Percentiles rank a stretch among this genome's conserved stretches.
These are phyloP conservation scores for Priocnemis perturbator DNA, from an alignment of 2,888 invertebrate species.

Conservation along the genomic window DNA sequence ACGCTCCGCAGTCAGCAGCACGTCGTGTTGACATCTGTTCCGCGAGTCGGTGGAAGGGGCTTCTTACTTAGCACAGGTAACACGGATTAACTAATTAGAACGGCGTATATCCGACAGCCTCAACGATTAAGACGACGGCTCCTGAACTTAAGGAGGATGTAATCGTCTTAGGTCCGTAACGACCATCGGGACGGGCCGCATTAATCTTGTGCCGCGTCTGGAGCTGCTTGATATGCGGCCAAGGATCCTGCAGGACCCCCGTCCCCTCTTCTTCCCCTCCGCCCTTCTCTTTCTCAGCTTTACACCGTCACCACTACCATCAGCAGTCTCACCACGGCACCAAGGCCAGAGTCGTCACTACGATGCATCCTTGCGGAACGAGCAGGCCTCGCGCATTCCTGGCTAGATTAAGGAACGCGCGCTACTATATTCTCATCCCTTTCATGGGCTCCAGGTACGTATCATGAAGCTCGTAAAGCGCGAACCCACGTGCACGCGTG, in stretches of 20 bases:
- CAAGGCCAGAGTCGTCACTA: constrained; percentile 19
- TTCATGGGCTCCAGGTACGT: constrained; percentile 7
- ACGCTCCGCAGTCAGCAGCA: too few relatives aligned
- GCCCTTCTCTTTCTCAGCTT: neutral
- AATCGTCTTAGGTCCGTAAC: constrained; percentile 66
- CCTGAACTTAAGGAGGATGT: constrained; percentile 64
- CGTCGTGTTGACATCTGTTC: neutral
- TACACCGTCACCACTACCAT: constrained; percentile 16
- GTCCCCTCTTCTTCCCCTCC: neutral
- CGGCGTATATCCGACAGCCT: constrained; percentile 54
- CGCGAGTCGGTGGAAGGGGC: constrained; percentile 4
- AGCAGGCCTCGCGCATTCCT: constrained; percentile 32
- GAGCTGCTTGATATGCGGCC: constrained; percentile 64
- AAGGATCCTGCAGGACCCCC: constrained; percentile 43
- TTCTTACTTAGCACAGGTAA: constrained; percentile 26
- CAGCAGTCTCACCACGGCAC: constrained; percentile 19
- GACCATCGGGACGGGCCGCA: constrained; percentile 61
- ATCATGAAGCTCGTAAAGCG: neutral
- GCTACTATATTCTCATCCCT: neutral
- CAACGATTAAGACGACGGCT: constrained; percentile 56
- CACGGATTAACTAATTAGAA: constrained; percentile 63
- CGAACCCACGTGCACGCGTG: neutral
- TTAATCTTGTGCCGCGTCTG: constrained; percentile 61
- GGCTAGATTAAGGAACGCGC: constrained; percentile 36
- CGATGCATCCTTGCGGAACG: constrained; percentile 32